A percentile compares a stretch with the other conserved stretches of the same genome.
Conservation (phyloP, 2,113 vertebrate species). For the Myrmecobius fasciatus region DNA sequence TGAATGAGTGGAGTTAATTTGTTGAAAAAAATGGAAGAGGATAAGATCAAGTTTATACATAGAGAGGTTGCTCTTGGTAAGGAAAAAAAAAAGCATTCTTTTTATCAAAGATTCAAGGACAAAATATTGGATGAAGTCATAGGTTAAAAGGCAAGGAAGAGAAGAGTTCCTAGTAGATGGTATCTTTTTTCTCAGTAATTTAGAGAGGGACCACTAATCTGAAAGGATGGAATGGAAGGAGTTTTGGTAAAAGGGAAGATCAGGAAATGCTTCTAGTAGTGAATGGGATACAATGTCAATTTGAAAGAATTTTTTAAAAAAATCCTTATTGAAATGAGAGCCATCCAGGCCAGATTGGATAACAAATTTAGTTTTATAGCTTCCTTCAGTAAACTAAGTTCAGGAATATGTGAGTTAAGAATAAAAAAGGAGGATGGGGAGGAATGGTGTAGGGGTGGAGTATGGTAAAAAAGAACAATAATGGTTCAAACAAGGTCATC, state of each 20-base stretch:
- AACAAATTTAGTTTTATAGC: background rate
- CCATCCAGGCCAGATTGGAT: background rate
- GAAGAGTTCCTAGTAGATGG: background rate
- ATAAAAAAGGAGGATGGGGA: background rate
- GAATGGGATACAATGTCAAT: background rate
- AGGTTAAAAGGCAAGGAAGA: background rate
- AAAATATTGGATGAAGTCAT: background rate
- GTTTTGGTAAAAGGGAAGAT: background rate
- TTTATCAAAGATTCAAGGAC: background rate
- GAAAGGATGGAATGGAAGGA: background rate
- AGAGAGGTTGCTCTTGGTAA: background rate
- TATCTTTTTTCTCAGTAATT: background rate
- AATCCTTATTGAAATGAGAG: background rate
- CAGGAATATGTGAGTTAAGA: background rate
- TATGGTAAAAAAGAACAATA: background rate
- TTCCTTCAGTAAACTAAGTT: background rate
- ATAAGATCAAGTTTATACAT: background rate
- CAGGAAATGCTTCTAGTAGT: background rate
- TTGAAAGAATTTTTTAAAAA: background rate
- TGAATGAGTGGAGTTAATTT: background rate
- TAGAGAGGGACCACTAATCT: background rate
- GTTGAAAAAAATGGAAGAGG: background rate
- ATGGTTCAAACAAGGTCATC: background rate
- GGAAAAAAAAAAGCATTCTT: background rate
- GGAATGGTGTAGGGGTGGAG: background rate